Evolutionary conservation across 92 coral and sea anemone genomes (phyloP).

Genomic region (Palythoa grandis): DNA sequence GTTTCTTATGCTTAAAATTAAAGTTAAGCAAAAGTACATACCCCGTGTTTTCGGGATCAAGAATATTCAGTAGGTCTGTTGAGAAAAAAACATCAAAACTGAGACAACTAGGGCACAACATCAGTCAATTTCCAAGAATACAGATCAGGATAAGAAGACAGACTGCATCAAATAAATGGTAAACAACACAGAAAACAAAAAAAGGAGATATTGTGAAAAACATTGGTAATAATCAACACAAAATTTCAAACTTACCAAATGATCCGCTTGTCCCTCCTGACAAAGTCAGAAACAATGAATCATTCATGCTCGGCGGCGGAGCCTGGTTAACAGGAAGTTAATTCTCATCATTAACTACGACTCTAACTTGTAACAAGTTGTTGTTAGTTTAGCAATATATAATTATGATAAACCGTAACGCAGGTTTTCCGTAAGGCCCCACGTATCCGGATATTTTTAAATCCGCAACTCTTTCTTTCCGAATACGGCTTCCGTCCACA

Average conservation of each 20-base stretch:
- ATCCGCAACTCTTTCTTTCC: too few species aligned
- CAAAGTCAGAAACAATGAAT: constrained; percentile 56
- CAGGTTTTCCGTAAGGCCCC: too few species aligned
- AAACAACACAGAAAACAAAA: background rate
- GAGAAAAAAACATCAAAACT: background rate
- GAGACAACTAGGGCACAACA: background rate
- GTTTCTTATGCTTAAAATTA: too few species aligned
- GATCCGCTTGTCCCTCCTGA: constrained; percentile 65
- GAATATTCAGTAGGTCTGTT: constrained; percentile 72
- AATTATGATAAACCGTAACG: too few species aligned
- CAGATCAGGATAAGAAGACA: background rate
- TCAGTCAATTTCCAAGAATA: background rate
- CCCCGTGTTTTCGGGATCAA: constrained; percentile 97
- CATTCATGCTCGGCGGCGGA: constrained; percentile 51
- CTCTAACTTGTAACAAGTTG: too few species aligned
- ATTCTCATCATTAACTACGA: background rate
- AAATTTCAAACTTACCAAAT: constrained; percentile 52
- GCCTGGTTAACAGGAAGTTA: constrained; percentile 40
- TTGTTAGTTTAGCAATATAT: too few species aligned
- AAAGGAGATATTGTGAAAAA: too few species aligned
- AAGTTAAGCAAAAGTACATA: constrained; percentile 41
- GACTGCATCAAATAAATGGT: too few species aligned
- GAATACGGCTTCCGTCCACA: too few species aligned
- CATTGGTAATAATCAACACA: background rate
- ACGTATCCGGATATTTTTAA: too few species aligned